phyloP scores from a whole-genome alignment of 2,797 vertebrate genomes.

The Rhyacichthys aspro region DNA sequence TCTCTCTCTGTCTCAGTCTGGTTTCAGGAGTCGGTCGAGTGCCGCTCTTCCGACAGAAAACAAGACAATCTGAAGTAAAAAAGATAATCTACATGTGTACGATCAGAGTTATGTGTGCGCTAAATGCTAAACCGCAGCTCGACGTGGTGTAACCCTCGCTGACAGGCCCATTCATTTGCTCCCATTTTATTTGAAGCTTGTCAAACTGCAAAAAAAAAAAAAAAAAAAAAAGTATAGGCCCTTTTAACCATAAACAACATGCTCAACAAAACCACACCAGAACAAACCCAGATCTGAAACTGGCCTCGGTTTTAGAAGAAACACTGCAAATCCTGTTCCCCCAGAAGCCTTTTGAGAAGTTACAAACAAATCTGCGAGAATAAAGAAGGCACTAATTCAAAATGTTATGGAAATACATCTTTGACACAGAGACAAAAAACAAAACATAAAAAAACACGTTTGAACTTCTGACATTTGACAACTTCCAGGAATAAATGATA shows the following conservation, averaged over 20 bases:
- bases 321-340: constrained; percentile 46
- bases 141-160: constrained; percentile 72
- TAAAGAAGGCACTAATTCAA: constrained; percentile 22
- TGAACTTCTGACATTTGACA: constrained; percentile 58
- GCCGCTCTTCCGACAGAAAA: constrained; percentile 35
- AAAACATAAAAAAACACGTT: constrained; percentile 24
- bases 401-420: constrained; percentile 30
- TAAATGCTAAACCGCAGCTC: constrained; percentile 66
- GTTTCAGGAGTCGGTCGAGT: constrained; percentile 43
- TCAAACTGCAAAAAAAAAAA: constrained; percentile 68
- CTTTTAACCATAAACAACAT: constrained; percentile 82
- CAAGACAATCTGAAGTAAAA: constrained; percentile 43
- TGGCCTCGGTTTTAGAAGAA: constrained; percentile 45
- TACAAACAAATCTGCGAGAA: constrained; percentile 42
- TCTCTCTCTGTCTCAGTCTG: constrained; percentile 36
- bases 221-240: constrained; percentile 67
- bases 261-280: constrained; percentile 82
- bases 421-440: no score
- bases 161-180: constrained; percentile 80
- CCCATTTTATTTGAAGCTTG: constrained; percentile 80
- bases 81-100: constrained; percentile 29
- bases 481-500: constrained; percentile 67
- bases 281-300: constrained; percentile 74
- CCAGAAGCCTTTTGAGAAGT: constrained; percentile 41
- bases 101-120: constrained; percentile 38